Conservation (phyloP, 2,113 vertebrate genomes). For the Nesogale talazaci region DNA sequence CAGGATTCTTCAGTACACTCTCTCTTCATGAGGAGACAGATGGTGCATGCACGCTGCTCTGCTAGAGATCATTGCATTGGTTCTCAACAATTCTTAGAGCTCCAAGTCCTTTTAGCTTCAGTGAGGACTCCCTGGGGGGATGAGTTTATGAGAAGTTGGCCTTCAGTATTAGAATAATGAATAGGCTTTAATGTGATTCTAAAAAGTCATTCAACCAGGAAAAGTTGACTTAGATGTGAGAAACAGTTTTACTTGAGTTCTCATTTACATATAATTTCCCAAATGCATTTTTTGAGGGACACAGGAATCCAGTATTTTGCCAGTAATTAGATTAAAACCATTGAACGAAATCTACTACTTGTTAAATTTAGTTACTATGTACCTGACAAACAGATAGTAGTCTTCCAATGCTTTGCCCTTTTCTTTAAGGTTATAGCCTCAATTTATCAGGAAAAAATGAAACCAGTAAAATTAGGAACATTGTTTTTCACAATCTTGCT, state of each 20-base stretch:
- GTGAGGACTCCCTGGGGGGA: constrained; percentile 53
- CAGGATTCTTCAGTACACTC: not conserved
- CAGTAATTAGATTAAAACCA: constrained; percentile 3
- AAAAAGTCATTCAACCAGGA: constrained; percentile 64
- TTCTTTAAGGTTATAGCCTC: not conserved
- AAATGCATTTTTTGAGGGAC: constrained; percentile 58
- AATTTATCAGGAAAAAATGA: constrained; percentile 13
- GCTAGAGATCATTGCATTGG: constrained; percentile 37
- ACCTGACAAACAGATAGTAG: not conserved
- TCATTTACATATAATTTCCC: constrained; percentile 78
- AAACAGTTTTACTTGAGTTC: constrained; percentile 68
- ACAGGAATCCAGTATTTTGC: constrained; percentile 6
- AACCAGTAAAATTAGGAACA: not conserved
- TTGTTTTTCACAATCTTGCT: not conserved
- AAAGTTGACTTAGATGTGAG: constrained; percentile 65
- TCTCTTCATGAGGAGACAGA: constrained; percentile 34
- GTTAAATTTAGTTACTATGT: constrained; percentile 57
- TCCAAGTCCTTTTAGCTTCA: not conserved
- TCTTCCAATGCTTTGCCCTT: not conserved
- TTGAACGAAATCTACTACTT: constrained; percentile 2
- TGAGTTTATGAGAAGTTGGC: constrained; percentile 69
- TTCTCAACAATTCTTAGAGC: not conserved
- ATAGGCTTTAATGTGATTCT: constrained; percentile 73
- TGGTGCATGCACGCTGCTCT: constrained; percentile 8
- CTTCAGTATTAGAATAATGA: constrained; percentile 74